Percentiles rank a stretch among this genome's conserved stretches.
These are phyloP conservation scores for Aethina tumida DNA, from an alignment of 1,140 invertebrate species.

Conservation along the genomic window DNA sequence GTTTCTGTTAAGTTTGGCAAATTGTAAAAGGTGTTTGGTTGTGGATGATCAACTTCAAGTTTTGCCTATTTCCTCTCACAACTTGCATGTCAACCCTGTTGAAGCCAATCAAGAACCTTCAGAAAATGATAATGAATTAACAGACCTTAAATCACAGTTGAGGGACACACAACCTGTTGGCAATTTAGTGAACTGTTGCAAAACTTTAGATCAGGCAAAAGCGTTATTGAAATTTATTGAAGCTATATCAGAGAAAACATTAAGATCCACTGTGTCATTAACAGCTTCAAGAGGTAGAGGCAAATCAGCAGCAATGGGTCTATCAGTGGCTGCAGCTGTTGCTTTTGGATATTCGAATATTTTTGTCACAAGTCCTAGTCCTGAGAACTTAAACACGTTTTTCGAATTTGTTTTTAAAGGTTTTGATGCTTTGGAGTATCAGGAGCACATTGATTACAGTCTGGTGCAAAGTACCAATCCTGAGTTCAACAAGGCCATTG, in stretches of 20 bases:
- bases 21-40: slow-evolving; percentile 81
- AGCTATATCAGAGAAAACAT: slow-evolving; percentile 85
- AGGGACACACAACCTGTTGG: slow-evolving; percentile 84
- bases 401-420: slow-evolving; percentile 98
- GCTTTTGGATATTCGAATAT: slow-evolving; percentile 94
- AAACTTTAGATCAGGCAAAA: slow-evolving; percentile 90
- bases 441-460: slow-evolving; percentile 95
- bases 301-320: slow-evolving; percentile 95
- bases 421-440: slow-evolving; percentile 89
- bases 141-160: slow-evolving; percentile 60
- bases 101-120: slow-evolving; percentile 37
- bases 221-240: slow-evolving; percentile 91
- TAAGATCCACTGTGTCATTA: slow-evolving; percentile 83
- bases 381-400: slow-evolving; percentile 95
- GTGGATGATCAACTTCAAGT: slow-evolving; percentile 90
- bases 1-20: slow-evolving; percentile 84
- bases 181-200: slow-evolving; percentile 80
- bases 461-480: slow-evolving; percentile 93
- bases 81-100: slow-evolving; percentile 65
- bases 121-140: slow-evolving; percentile 50
- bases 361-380: slow-evolving; percentile 95
- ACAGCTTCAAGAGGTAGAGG: slow-evolving; percentile 95
- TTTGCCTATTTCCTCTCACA: slow-evolving; percentile 85
- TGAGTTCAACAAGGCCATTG: slow-evolving; percentile 93
- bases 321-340: slow-evolving; percentile 79